phyloP scores from a whole-genome alignment of 2,888 invertebrate genomes.

The Trachelus troglodyta region DNA sequence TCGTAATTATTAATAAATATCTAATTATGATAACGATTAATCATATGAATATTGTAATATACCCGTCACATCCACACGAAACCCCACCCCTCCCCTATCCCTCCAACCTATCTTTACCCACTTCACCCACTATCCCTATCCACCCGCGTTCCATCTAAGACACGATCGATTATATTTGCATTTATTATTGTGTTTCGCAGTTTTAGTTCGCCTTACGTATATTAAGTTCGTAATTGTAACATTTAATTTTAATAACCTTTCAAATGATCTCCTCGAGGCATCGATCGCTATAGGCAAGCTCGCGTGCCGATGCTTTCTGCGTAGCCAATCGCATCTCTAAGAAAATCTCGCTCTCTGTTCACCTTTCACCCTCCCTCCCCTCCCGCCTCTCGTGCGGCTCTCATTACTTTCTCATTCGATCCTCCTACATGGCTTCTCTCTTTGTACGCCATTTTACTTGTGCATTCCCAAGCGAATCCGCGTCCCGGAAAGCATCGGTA shows the following conservation, averaged over 20 bases:
- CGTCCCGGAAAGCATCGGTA: constrained; percentile 44
- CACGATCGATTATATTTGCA: constrained; percentile 28
- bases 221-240: constrained; percentile 47
- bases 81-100: constrained; percentile 37
- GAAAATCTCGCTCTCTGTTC: not conserved
- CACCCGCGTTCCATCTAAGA: constrained; percentile 21
- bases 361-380: not conserved
- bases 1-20: constrained; percentile 66
- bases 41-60: constrained; percentile 61
- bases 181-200: constrained; percentile 32
- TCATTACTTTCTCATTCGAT: not conserved
- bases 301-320: constrained; percentile 17
- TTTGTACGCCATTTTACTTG: not conserved
- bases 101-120: constrained; percentile 7
- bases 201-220: constrained; percentile 28
- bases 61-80: not conserved
- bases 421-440: not conserved
- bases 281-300: constrained; percentile 43
- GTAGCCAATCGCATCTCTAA: not conserved
- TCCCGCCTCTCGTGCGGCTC: not conserved
- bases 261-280: constrained; percentile 64
- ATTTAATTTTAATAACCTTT: constrained; percentile 43
- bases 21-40: constrained; percentile 62
- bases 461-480: constrained; percentile 19
- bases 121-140: constrained; percentile 23